Conservation (phyloP, 2,888 invertebrate species). For the Cancer borealis region DNA sequence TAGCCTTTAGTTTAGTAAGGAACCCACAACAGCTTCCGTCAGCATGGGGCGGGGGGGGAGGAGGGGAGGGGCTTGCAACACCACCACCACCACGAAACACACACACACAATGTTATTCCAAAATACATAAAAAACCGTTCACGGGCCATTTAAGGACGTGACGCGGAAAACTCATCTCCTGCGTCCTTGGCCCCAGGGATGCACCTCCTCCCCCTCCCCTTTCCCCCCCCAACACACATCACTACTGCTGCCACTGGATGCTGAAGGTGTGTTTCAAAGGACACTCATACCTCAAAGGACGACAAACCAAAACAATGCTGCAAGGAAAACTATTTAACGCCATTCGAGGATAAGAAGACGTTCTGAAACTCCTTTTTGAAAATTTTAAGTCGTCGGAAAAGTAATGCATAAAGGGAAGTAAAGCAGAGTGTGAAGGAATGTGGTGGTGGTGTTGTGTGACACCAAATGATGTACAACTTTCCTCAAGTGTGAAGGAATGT, state of each 20-base stretch:
- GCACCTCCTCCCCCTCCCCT: not conserved
- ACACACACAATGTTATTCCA: not conserved
- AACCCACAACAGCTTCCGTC: not conserved
- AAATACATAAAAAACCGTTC: not conserved
- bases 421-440: not conserved
- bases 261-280: not conserved
- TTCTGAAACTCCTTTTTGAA: not conserved
- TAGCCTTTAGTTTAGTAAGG: not conserved
- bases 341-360: not conserved
- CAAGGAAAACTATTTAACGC: not conserved
- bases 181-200: not conserved
- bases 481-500: not conserved
- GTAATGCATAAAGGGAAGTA: not conserved
- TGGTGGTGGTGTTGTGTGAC: not conserved
- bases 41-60: not conserved
- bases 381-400: not conserved
- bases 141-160: not conserved
- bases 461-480: conserved; percentile 6
- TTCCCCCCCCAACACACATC: conserved; percentile 13
- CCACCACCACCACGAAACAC: not conserved
- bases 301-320: not conserved
- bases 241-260: not conserved
- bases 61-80: not conserved
- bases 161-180: conserved; percentile 32
- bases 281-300: not conserved